Base-by-base conservation (phyloP, 2,797 vertebrate genomes). In the Phoebastria nigripes region DNA sequence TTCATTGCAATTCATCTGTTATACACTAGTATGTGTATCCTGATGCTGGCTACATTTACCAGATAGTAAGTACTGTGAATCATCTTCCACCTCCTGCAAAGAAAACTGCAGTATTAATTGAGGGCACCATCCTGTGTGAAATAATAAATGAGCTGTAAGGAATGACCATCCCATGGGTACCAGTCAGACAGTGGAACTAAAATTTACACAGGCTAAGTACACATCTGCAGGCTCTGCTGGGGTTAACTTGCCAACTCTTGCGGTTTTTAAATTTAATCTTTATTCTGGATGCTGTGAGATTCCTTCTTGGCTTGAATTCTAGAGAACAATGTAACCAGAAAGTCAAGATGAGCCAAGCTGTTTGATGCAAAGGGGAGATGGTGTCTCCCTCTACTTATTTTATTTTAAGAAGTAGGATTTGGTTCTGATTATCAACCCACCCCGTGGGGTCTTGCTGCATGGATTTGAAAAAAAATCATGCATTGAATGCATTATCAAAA, bases 81-180 rank as follows among this genome's bases (percentile, higher is more conserved):
- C 89, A 90, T 52, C 46, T 81, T 62, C 62, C 14, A 13, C 54
- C 76, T 58, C 37, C 62, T 74, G 61, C 69, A 61, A 87, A 81
- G 76, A 79, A 47, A 12, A 71, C 66, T 69, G 3, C 65, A 77
- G 11, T 78, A 83, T 82, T 95, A 79, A 95, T 73, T 88, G 90
- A 96, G 91, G 86, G 12, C 73, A 90, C 95, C 96, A 96, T 97
- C 97, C 96, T 91, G 66, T 98, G 98, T 76, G 94, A 88, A 95
- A 82, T 86, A 15, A 18, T 28, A 42, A 84, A 44, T 69, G 74
- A 65, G 58, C 56, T 61, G 67, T 72, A 73, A 39, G 20, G 25
- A 89, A 81, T 29, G 17, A 42, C 12, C 47, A 24, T 44, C 67
- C 49, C 29, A 14, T 8, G 17, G 24, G 44, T 66, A 93, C 59